phyloP scores from a whole-genome alignment of 2,888 invertebrate species.

The Frankliniella intonsa region DNA sequence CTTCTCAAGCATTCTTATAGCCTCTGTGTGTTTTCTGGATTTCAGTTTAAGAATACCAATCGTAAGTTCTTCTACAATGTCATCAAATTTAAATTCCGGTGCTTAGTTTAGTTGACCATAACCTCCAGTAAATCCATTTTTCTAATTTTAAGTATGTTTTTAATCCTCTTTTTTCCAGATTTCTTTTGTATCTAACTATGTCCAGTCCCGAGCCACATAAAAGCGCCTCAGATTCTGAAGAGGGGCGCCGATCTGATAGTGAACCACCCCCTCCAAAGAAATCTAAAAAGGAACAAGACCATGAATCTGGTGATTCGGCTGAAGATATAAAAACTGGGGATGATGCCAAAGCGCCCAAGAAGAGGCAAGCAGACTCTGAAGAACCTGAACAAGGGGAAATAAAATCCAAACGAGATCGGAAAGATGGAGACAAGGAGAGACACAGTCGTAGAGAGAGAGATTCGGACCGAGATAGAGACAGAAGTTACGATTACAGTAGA shows the following conservation, averaged over 20 bases:
- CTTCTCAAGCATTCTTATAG: too few relatives aligned
- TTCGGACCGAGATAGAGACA: constrained; percentile 27
- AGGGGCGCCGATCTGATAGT: background rate
- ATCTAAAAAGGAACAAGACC: background rate
- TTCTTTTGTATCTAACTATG: too few relatives aligned
- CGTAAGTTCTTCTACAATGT: too few relatives aligned
- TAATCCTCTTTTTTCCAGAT: too few relatives aligned
- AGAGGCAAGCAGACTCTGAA: constrained; percentile 22
- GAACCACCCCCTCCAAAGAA: background rate
- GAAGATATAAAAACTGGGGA: background rate
- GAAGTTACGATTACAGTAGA: constrained; percentile 29
- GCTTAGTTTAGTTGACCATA: too few relatives aligned
- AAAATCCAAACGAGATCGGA: background rate
- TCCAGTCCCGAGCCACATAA: background rate
- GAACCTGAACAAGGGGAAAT: background rate
- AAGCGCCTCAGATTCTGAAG: background rate
- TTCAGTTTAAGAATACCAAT: too few relatives aligned
- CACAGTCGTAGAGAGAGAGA: constrained; percentile 21
- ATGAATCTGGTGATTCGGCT: background rate
- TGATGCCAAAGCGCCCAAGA: background rate
- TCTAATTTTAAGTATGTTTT: too few relatives aligned
- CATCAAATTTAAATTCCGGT: too few relatives aligned
- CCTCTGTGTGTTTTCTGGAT: too few relatives aligned
- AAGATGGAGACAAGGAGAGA: constrained; percentile 27
- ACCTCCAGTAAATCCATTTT: too few relatives aligned